Evolutionary conservation across 2,797 vertebrate species (phyloP).

Genomic region (Cyclura pinguis): DNA sequence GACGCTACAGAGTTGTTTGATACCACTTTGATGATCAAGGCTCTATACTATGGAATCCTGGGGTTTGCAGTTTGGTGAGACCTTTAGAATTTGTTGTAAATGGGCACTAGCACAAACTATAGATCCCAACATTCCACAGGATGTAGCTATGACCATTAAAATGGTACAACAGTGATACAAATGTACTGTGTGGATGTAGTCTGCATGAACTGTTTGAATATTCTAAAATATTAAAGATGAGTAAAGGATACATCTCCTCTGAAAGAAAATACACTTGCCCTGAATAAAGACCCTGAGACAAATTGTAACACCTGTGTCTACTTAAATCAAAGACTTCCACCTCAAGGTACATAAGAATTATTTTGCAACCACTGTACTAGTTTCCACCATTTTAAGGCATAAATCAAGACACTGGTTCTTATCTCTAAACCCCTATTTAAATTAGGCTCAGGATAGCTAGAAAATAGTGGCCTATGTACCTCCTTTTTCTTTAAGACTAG

Average conservation of each 20-base stretch:
- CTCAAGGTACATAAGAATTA: neutral
- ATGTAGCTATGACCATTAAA: no score
- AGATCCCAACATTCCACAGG: no score
- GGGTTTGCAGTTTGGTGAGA: no score
- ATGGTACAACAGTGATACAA: no score
- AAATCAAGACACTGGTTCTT: neutral
- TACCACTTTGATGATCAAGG: no score
- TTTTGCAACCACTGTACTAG: neutral
- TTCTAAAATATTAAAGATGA: neutral
- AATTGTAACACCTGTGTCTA: neutral
- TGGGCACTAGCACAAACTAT: no score
- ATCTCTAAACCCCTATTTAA: neutral
- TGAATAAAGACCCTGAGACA: neutral
- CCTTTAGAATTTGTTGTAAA: no score
- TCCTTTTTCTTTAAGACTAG: neutral
- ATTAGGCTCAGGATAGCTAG: neutral
- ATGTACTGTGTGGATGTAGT: no score
- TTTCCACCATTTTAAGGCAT: neutral
- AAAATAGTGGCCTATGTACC: neutral
- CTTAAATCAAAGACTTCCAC: neutral
- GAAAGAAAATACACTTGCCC: neutral
- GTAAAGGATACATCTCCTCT: neutral
- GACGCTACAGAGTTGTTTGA: no score
- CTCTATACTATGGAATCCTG: no score
- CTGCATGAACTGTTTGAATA: neutral